Base-by-base conservation (phyloP, 2,113 vertebrate genomes). In the Menura novaehollandiae region DNA sequence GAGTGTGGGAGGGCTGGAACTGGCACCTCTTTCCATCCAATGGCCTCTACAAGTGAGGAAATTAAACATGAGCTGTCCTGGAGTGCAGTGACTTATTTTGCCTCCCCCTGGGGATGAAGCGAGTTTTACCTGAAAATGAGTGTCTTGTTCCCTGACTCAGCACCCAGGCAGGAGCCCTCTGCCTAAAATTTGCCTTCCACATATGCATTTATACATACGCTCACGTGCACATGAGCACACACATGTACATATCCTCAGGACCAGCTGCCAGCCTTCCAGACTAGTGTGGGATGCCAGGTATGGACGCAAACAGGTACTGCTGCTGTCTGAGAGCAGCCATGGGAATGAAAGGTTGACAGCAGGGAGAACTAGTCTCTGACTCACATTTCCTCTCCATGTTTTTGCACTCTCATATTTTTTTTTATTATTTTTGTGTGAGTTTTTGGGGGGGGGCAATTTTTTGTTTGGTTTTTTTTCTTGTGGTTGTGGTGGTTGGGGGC, bases 1-100 rank as follows among this genome's bases (percentile, higher is more conserved):
- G 24, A 62, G 3, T 0, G 0, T 51, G 17, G 24, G 11, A 5
- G 18, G 35, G 17, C 53, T 93, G 39, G 11, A 8, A 72, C n/a
- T 64, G 53, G 7, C 43, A 37, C 14, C 9, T 85, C 7, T 59
- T 68, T 49, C 37, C 22, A 77, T 37, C 23, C 28, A 37, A 18
- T 5, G 10, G 20, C 23, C 15, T 78, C 30, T 78, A 39, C 49
- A 73, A 55, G 10, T 7, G 2, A 52, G 15, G 23, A 86, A 76
- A 60, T 73, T 5, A 88, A 68, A 52, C 5, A 35, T 11, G 30
- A 78, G 8, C n/a, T 72, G 3, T 35, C 18, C 37, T 49, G 30
- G 30, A 44, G 10, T 60, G 6, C 28, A 68, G 17, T 33, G 30
- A 43, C 4, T 17, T 21, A 6, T 22, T 83, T 79, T 63, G 10